These are phyloP conservation scores for Heliocidaris tuberculata DNA, from an alignment of 35 echinoderm and acorn worm species.

Conservation along the genomic window DNA sequence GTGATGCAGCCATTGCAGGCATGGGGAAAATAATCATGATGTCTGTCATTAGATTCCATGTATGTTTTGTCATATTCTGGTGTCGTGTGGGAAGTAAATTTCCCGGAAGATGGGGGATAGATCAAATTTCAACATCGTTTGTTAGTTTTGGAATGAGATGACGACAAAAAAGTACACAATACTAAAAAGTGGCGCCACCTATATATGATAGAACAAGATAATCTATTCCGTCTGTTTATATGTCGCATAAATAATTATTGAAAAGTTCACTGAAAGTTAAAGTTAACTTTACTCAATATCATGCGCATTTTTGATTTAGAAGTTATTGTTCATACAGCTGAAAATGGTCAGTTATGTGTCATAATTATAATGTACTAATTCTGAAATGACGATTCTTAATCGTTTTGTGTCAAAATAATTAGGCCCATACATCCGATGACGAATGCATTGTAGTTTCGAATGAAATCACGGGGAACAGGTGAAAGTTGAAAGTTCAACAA, in stretches of 20 bases:
- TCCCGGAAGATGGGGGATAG: not conserved
- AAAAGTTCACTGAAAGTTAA: not conserved
- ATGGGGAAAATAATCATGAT: no score
- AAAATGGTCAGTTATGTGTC: no score
- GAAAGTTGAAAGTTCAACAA: no score
- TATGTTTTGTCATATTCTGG: no score
- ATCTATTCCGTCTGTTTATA: not conserved
- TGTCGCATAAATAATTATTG: not conserved
- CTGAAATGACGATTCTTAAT: not conserved
- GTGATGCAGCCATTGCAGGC: no score
- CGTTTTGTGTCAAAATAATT: no score
- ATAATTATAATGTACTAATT: not conserved
- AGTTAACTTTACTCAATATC: not conserved
- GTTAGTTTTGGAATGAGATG: not conserved
- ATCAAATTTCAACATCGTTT: not conserved
- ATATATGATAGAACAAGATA: not conserved
- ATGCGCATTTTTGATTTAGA: no score
- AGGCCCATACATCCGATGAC: no score
- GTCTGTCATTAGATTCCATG: no score
- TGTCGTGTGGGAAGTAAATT: not conserved
- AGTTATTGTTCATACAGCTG: no score
- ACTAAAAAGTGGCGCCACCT: not conserved
- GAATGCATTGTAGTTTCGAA: no score
- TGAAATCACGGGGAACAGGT: no score
- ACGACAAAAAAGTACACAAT: not conserved